These are phyloP conservation scores for Enteromius mattozi DNA, from an alignment of 2,797 vertebrate species.

Conservation along the genomic window DNA sequence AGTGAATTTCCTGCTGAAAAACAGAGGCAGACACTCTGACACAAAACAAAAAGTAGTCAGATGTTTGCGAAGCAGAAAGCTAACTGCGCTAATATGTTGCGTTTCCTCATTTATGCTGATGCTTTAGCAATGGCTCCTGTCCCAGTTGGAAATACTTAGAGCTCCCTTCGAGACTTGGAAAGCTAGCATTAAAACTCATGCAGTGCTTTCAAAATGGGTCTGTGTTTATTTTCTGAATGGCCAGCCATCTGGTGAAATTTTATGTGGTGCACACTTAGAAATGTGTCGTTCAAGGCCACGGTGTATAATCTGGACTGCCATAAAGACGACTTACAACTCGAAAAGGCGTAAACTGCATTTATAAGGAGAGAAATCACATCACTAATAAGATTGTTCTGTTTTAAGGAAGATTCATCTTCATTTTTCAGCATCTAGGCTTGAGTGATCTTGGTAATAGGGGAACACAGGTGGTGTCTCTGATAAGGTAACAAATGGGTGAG, in stretches of 20 bases:
- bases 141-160: conserved; percentile 17
- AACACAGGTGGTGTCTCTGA: conserved; percentile 44
- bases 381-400: neutral
- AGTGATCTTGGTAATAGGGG: conserved; percentile 32
- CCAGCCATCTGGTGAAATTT: conserved; percentile 27
- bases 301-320: neutral
- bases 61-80: conserved; percentile 1
- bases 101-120: conserved; percentile 5
- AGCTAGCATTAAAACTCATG: conserved; percentile 41
- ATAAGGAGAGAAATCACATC: neutral
- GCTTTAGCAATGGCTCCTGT: conserved; percentile 5
- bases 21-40: conserved; percentile 3
- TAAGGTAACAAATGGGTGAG: conserved; percentile 35
- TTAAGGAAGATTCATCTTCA: conserved; percentile 11
- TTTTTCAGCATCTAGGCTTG: conserved; percentile 25
- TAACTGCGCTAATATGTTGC: conserved; percentile 1
- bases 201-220: conserved; percentile 9
- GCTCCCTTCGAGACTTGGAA: conserved; percentile 30
- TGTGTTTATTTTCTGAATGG: conserved; percentile 43
- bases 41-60: conserved; percentile 7
- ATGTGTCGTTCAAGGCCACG: neutral
- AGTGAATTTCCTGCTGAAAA: conserved; percentile 28
- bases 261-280: neutral
- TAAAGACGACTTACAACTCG: conserved; percentile 11
- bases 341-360: neutral